phyloP scores from a whole-genome alignment of 2,888 invertebrate species.

The Drosophila stalkeri region DNA sequence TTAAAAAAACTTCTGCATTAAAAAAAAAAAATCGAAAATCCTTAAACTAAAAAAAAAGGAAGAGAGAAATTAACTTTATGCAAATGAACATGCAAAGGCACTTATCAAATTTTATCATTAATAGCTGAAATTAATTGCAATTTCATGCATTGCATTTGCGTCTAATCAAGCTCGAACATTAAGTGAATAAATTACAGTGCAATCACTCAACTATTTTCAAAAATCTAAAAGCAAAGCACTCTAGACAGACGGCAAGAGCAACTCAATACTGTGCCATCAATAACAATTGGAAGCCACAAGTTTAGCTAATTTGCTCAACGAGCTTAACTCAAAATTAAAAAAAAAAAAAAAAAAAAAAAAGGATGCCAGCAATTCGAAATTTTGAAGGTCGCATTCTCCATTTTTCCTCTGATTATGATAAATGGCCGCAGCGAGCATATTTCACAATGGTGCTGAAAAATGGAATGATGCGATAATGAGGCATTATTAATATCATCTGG shows the following conservation, averaged over 20 bases:
- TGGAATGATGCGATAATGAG: constrained; percentile 74
- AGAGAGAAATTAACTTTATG: not conserved
- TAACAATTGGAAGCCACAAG: constrained; percentile 57
- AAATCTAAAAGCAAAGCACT: constrained; percentile 5
- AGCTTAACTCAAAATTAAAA: constrained; percentile 19
- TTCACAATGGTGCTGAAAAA: constrained; percentile 64
- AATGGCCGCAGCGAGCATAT: constrained; percentile 64
- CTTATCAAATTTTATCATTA: not conserved
- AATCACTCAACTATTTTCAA: constrained; percentile 44
- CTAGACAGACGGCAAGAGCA: not conserved
- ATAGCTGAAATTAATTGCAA: constrained; percentile 12
- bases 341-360: not conserved
- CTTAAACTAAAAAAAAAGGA: too few relatives aligned
- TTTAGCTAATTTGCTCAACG: constrained; percentile 32
- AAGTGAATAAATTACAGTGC: constrained; percentile 32
- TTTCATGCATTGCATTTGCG: constrained; percentile 14
- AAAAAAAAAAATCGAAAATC: too few relatives aligned
- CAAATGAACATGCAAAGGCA: not conserved
- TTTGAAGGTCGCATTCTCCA: constrained; percentile 57
- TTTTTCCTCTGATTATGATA: constrained; percentile 66
- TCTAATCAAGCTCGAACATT: constrained; percentile 1
- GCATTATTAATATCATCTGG: constrained; percentile 78
- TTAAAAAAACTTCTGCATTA: too few relatives aligned
- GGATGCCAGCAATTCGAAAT: constrained; percentile 18
- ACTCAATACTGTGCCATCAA: constrained; percentile 55